These are phyloP conservation scores for Melikaiella ostensackeni DNA, from an alignment of 2,888 invertebrate genomes.

Conservation along the genomic window DNA sequence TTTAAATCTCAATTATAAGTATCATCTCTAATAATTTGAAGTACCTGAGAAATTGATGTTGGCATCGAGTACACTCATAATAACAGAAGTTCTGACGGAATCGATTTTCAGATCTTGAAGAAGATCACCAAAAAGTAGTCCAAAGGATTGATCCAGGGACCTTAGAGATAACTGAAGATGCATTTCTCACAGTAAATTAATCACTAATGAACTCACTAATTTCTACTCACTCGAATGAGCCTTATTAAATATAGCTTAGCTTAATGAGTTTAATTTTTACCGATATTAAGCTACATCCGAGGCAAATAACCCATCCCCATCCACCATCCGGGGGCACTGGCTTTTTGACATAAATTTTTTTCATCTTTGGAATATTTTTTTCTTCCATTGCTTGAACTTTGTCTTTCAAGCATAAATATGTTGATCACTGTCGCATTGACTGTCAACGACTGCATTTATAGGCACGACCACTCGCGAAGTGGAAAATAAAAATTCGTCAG, in stretches of 20 bases:
- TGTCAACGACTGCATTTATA: too few relatives aligned
- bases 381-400: too few relatives aligned
- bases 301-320: slow-evolving; percentile 87
- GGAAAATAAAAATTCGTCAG: too few relatives aligned
- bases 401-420: too few relatives aligned
- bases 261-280: slow-evolving; percentile 78
- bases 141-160: slow-evolving; percentile 89
- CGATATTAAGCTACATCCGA: slow-evolving; percentile 85
- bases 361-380: too few relatives aligned
- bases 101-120: slow-evolving; percentile 84
- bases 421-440: too few relatives aligned
- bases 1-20: too few relatives aligned
- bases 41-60: too few relatives aligned
- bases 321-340: slow-evolving; percentile 84
- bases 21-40: too few relatives aligned
- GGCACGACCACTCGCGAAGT: too few relatives aligned
- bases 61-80: slow-evolving; percentile 87
- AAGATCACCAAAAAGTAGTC: slow-evolving; percentile 86
- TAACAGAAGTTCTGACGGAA: slow-evolving; percentile 86
- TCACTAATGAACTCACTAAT: slow-evolving; percentile 18
- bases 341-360: slow-evolving; percentile 55
- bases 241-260: too few relatives aligned
- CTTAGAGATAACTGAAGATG: slow-evolving; percentile 86
- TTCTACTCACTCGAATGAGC: too few relatives aligned
- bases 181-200: slow-evolving; percentile 20